phyloP scores from a whole-genome alignment of 1,140 invertebrate species.

The Camponotus vicinus region DNA sequence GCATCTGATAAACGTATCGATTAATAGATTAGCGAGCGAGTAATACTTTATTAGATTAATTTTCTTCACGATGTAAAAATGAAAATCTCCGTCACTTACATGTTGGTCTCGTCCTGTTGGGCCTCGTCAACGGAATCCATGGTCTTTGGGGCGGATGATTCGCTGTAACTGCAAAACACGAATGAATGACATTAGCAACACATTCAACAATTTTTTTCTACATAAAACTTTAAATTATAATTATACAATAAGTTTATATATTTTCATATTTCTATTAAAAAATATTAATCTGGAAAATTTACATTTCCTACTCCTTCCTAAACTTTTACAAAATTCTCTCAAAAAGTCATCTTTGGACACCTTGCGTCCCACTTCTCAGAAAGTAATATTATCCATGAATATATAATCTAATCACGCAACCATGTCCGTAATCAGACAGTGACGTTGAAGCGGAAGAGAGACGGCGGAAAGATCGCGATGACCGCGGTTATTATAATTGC shows the following conservation, averaged over 20 bases:
- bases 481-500: conserved; percentile 70
- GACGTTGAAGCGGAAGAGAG: conserved; percentile 43
- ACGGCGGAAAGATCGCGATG: conserved; percentile 56
- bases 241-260: not conserved
- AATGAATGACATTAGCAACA: conserved; percentile 25
- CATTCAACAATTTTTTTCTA: not conserved
- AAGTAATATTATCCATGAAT: conserved; percentile 6
- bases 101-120: conserved; percentile 93
- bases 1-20: not conserved
- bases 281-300: not conserved
- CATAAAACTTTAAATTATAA: not conserved
- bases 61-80: not conserved
- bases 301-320: not conserved
- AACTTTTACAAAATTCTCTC: not conserved
- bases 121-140: conserved; percentile 96
- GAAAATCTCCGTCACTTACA: conserved; percentile 89
- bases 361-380: not conserved
- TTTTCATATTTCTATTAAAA: not conserved
- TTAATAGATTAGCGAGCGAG: not conserved
- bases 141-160: conserved; percentile 95
- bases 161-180: conserved; percentile 93
- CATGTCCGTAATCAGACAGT: conserved; percentile 36
- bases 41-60: not conserved
- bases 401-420: conserved; percentile 1
- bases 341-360: not conserved